Evolutionary conservation across 1,140 invertebrate species (phyloP).

Genomic region (Bombus balteatus): DNA sequence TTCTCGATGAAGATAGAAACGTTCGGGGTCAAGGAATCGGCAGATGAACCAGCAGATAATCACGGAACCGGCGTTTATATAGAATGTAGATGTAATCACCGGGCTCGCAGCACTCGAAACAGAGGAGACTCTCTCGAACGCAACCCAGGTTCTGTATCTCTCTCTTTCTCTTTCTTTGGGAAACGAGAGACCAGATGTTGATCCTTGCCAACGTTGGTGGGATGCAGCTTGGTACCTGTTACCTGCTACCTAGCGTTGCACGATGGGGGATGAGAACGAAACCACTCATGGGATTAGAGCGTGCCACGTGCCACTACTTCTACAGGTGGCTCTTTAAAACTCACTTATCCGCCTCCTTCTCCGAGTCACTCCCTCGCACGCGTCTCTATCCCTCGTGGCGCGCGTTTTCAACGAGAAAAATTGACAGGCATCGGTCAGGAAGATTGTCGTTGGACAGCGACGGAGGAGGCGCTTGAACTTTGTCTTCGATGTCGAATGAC

Average conservation of each 20-base stretch:
- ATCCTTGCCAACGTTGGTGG: slow-evolving; percentile 56
- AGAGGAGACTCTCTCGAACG: slow-evolving; percentile 12
- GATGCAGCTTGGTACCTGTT: slow-evolving; percentile 70
- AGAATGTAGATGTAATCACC: slow-evolving; percentile 69
- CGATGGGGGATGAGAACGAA: slow-evolving; percentile 62
- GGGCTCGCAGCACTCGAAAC: slow-evolving; percentile 38
- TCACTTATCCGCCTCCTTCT: slow-evolving; percentile 61
- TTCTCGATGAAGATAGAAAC: slow-evolving; percentile 42
- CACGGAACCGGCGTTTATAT: slow-evolving; percentile 65
- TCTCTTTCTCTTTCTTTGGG: background rate
- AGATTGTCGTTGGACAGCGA: too few relatives aligned
- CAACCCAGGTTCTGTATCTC: background rate
- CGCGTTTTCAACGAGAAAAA: slow-evolving; percentile 7
- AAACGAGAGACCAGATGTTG: slow-evolving; percentile 57
- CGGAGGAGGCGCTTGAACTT: too few relatives aligned
- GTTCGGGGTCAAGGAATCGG: slow-evolving; percentile 51
- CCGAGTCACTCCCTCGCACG: slow-evolving; percentile 30
- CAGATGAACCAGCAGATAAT: slow-evolving; percentile 58
- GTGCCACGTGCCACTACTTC: slow-evolving; percentile 63
- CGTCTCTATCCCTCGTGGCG: background rate
- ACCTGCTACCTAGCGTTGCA: slow-evolving; percentile 64
- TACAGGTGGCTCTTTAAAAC: slow-evolving; percentile 70
- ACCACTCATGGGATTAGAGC: slow-evolving; percentile 66
- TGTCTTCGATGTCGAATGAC: too few relatives aligned
- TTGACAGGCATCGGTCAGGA: background rate